Base-by-base conservation (phyloP, 2,888 invertebrate genomes). In the Heterodera filipjevi region DNA sequence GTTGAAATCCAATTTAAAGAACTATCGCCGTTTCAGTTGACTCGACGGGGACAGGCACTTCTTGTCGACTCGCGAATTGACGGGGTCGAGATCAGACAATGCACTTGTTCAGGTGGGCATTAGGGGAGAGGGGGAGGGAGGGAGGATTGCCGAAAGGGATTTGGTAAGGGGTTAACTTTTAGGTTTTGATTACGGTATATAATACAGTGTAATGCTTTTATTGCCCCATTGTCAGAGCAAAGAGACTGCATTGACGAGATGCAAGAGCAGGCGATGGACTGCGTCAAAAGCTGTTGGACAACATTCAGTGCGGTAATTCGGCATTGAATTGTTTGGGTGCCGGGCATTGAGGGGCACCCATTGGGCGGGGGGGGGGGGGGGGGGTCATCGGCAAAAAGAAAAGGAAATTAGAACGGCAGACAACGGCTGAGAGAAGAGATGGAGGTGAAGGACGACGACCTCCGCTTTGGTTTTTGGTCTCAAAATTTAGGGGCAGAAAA, bases 161-260 rank as follows among this genome's bases (percentile, higher is more conserved):
- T n/a, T n/a, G n/a, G n/a, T n/a, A n/a, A n/a, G n/a, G n/a, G n/a
- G n/a, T n/a, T n/a, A n/a, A n/a, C n/a, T n/a, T n/a, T n/a, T n/a
- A n/a, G n/a, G n/a, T n/a, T n/a, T n/a, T 22, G 22, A 16, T 49
- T 22, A 1, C 0, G 19, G 19, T 22, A 14, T 22, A 22, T 53
- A 19, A 19, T 53, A 53, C 22, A 30, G 10, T 12, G 27, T n/a
- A 27, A 0, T 27, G 10, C 27, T 30, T 30, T 30, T n/a, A 10
- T 39, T 49, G 14, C 49, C 49, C 49, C n/a, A n/a, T 44, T 33
- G 12, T 33, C 44, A 75, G 87, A 87, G 71, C 86, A 87, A 76
- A 78, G 80, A 64, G 79, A 82, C 10, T 87, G 87, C 81, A 84
- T 86, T 12, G 85, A 84, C 8, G 87, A 87, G 74, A 87, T 87